Conservation (phyloP, 2,888 invertebrate species). For the Acrobasis suavella region DNA sequence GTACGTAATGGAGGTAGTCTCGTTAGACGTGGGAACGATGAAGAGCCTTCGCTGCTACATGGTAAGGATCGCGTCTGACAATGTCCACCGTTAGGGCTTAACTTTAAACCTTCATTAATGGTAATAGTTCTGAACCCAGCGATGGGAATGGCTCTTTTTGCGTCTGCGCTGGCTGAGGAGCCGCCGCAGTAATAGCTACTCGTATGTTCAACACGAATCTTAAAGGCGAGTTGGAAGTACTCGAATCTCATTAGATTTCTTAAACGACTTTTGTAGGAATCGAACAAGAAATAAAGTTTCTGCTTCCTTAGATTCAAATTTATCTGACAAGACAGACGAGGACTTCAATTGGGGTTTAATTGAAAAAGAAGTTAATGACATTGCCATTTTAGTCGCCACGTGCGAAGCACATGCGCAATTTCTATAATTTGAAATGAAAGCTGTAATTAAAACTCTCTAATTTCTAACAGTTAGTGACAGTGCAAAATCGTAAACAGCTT, state of each 20-base stretch:
- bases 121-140: conserved; percentile 68
- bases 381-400: neutral
- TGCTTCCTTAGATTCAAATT: neutral
- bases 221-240: conserved; percentile 34
- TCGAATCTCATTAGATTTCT: conserved; percentile 34
- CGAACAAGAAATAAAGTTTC: conserved; percentile 26
- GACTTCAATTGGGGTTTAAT: neutral
- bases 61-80: conserved; percentile 66
- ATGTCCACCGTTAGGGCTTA: conserved; percentile 75
- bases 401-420: conserved; percentile 17
- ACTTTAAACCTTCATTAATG: conserved; percentile 73
- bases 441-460: conserved; percentile 72
- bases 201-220: conserved; percentile 54
- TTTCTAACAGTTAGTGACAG: conserved; percentile 70
- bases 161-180: conserved; percentile 46
- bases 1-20: conserved; percentile 75
- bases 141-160: conserved; percentile 73
- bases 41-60: conserved; percentile 56
- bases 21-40: conserved; percentile 78
- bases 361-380: conserved; percentile 5
- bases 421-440: conserved; percentile 52
- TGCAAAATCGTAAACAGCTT: conserved; percentile 60
- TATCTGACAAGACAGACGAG: neutral
- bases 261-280: conserved; percentile 26
- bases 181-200: conserved; percentile 60